Evolutionary conservation across 2,113 vertebrate species (phyloP), one percentile per base, ranked within the genome.

Genomic region (Sinocyclocheilus anshuiensis): DNA sequence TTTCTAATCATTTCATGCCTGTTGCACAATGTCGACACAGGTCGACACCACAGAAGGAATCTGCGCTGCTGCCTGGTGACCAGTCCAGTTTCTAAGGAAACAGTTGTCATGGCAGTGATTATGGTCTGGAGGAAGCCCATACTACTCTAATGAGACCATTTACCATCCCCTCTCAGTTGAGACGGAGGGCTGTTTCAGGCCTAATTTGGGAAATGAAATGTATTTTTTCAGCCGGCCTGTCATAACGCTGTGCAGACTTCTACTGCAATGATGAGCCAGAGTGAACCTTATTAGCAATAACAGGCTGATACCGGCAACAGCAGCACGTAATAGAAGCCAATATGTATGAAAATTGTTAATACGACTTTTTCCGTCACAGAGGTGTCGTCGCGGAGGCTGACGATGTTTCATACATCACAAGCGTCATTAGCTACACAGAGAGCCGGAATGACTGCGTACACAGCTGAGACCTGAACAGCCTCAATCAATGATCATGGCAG

Each of bases 401-500:
- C 81, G 11, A 39, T 29, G 36, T 69, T 83, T 80, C 75, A 79
- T 79, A 69, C 65, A 84, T 87, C 77, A 83, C 86, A 80, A 74
- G 53, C 79, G 39, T 48, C 69, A 93, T 95, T 93, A 94, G 91
- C 82, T 83, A 87, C 83, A 55, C 81, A 79, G 82, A 83, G 75
- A 89, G 91, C 90, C 22, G 50, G 92, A 93, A 93, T 90, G 87
- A 91, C 92, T 83, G 91, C 90, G 89, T 84, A 84, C 88, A 86
- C 92, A 92, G 91, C 89, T 90, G 88, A 86, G 88, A 93, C 91
- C 91, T 90, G 85, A 81, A 87, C 85, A 81, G 90, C 89, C 91
- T 93, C 89, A 92, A 93, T 95, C 94, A 93, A 92, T 93, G 93
- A 90, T 85, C 75, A 85, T 91, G 92, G 92, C 92, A 90, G 87